These are phyloP conservation scores for Sebastes diploproa DNA, from an alignment of 2,797 vertebrate genomes.

Conservation along the genomic window DNA sequence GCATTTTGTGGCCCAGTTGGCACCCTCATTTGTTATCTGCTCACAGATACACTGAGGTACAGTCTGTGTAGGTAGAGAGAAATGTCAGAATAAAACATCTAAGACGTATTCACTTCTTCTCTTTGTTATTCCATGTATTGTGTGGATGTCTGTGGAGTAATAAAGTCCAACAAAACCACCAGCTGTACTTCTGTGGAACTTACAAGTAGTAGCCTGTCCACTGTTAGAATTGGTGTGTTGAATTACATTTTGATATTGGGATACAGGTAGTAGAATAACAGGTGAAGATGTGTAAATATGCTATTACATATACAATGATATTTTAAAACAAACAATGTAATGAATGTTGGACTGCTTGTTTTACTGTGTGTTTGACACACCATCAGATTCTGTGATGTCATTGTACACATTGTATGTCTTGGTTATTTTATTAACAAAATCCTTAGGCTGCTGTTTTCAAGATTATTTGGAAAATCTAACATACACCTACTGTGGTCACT, in stretches of 20 bases:
- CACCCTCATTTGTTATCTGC: constrained; percentile 80
- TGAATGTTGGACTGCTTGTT: background rate
- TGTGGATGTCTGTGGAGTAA: constrained; percentile 35
- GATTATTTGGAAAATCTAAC: background rate
- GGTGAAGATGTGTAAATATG: background rate
- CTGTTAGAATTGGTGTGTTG: background rate
- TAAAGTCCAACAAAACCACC: constrained; percentile 29
- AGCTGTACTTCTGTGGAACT: constrained; percentile 12
- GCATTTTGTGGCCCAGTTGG: constrained; percentile 78
- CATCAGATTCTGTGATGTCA: background rate
- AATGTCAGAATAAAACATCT: constrained; percentile 71
- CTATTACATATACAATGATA: background rate
- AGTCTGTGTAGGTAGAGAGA: constrained; percentile 64
- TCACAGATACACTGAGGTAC: constrained; percentile 71
- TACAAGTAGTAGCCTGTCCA: background rate
- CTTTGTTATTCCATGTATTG: constrained; percentile 55
- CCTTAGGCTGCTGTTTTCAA: background rate
- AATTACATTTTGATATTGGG: background rate
- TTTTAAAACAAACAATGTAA: background rate
- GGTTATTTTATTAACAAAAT: background rate
- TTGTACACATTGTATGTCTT: background rate
- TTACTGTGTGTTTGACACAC: background rate
- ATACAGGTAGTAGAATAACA: background rate
- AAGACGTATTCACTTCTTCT: constrained; percentile 55
- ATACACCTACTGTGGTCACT: background rate